A percentile compares a stretch with the other conserved stretches of the same genome.
Conservation (phyloP, 2,888 invertebrate genomes). For the Andrena hattorfiana region DNA sequence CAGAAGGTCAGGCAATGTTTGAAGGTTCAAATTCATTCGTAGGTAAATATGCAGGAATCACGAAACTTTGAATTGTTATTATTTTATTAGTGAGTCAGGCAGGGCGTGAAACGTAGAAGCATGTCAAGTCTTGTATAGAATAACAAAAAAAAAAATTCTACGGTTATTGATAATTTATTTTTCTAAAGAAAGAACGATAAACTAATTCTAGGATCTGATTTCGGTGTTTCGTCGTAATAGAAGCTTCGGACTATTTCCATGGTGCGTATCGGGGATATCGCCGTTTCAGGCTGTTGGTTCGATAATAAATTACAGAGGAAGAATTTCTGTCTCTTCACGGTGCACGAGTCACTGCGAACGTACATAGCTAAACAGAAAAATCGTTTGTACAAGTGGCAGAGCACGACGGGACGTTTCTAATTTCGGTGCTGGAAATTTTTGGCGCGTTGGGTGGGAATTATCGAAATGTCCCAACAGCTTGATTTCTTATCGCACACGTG, state of each 20-base stretch:
- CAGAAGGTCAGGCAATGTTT: too few species aligned
- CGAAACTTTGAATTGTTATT: neutral
- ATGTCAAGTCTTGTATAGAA: neutral
- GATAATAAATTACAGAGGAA: slow-evolving; percentile 55
- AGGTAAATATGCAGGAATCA: too few species aligned
- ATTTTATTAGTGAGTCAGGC: neutral
- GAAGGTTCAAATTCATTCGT: too few species aligned
- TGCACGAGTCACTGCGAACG: slow-evolving; percentile 11
- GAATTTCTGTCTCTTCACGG: slow-evolving; percentile 42
- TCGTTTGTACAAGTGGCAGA: slow-evolving; percentile 29
- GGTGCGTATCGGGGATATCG: slow-evolving; percentile 42
- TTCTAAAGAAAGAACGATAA: neutral
- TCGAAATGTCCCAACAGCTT: neutral
- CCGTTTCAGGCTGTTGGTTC: slow-evolving; percentile 44
- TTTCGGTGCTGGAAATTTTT: slow-evolving; percentile 14
- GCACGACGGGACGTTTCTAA: neutral
- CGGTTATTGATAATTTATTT: neutral
- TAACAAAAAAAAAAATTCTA: neutral
- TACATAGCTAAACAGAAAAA: neutral
- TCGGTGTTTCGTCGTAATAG: neutral
- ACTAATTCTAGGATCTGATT: neutral
- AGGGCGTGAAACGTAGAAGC: neutral
- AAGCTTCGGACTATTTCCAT: neutral
- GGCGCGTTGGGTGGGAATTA: neutral
- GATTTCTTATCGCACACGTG: slow-evolving; percentile 7